These are phyloP conservation scores for Rhinoderma darwinii DNA, from an alignment of 2,113 vertebrate species.

Conservation along the genomic window DNA sequence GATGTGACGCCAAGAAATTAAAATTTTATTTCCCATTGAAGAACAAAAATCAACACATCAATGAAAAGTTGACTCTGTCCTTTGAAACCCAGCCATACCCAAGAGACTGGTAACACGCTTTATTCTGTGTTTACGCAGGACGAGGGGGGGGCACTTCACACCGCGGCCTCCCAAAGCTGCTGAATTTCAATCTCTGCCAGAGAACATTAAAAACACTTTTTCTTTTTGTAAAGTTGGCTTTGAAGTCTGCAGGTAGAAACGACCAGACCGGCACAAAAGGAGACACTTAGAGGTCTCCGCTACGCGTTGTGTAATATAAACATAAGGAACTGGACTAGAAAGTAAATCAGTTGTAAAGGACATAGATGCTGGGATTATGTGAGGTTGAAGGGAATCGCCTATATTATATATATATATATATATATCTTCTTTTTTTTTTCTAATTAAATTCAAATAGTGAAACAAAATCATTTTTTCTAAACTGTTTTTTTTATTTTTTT, in stretches of 20 bases:
- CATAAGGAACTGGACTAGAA: conserved; percentile 16
- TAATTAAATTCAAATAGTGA: no score
- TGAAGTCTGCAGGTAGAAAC: conserved; percentile 4
- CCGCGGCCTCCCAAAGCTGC: background rate
- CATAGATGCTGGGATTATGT: background rate
- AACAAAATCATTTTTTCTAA: no score
- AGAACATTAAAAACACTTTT: background rate
- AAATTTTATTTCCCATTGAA: background rate
- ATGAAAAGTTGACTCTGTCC: conserved; percentile 20
- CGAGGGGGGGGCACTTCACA: background rate
- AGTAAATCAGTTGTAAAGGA: background rate
- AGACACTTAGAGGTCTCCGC: conserved; percentile 13
- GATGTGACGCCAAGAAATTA: background rate
- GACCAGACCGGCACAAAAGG: background rate
- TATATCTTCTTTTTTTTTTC: no score
- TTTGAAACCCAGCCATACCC: background rate
- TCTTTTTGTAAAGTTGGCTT: background rate
- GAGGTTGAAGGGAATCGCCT: no score
- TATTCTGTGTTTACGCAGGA: conserved; percentile 21
- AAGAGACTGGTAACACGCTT: background rate
- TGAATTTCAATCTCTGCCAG: background rate
- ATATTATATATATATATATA: no score
- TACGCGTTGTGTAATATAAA: background rate
- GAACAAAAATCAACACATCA: conserved; percentile 18
- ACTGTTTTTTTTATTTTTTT: no score